Evolutionary conservation across 2,888 invertebrate genomes (phyloP).

Genomic region (Rosalia funebris): DNA sequence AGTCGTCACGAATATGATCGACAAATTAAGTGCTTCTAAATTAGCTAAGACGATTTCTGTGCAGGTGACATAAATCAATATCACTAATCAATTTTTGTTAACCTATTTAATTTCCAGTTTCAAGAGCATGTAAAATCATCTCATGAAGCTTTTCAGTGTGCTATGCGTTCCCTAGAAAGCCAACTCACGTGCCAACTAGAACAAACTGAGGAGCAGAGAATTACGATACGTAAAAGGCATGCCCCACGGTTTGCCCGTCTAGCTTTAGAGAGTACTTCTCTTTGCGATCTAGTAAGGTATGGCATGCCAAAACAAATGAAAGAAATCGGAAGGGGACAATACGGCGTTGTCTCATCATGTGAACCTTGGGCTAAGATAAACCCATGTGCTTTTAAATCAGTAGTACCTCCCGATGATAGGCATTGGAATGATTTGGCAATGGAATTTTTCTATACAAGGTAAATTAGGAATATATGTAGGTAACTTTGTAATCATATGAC

Average conservation of each 20-base stretch:
- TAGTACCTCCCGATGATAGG: conserved; percentile 87
- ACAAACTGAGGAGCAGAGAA: conserved; percentile 82
- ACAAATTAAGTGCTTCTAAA: conserved; percentile 75
- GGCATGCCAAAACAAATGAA: conserved; percentile 75
- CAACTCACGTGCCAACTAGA: conserved; percentile 78
- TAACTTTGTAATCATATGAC: neutral
- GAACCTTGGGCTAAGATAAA: conserved; percentile 78
- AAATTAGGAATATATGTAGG: conserved; percentile 20
- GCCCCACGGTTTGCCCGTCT: conserved; percentile 84
- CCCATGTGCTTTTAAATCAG: conserved; percentile 88
- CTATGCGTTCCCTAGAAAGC: conserved; percentile 75
- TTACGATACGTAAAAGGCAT: conserved; percentile 79
- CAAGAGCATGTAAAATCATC: conserved; percentile 79
- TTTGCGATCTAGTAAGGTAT: conserved; percentile 80
- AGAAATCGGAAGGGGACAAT: conserved; percentile 84
- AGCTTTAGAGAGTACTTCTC: conserved; percentile 84
- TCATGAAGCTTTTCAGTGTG: conserved; percentile 81
- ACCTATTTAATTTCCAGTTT: conserved; percentile 67
- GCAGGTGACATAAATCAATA: conserved; percentile 61
- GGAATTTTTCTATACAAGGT: conserved; percentile 92
- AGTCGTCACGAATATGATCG: conserved; percentile 75
- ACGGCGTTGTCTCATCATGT: conserved; percentile 87
- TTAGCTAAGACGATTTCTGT: conserved; percentile 77
- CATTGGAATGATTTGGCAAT: conserved; percentile 91
- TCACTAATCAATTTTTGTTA: no score